A percentile compares a stretch with the other conserved stretches of the same genome.
phyloP scores from a whole-genome alignment of 2,113 vertebrate species.

The Natator depressus region DNA sequence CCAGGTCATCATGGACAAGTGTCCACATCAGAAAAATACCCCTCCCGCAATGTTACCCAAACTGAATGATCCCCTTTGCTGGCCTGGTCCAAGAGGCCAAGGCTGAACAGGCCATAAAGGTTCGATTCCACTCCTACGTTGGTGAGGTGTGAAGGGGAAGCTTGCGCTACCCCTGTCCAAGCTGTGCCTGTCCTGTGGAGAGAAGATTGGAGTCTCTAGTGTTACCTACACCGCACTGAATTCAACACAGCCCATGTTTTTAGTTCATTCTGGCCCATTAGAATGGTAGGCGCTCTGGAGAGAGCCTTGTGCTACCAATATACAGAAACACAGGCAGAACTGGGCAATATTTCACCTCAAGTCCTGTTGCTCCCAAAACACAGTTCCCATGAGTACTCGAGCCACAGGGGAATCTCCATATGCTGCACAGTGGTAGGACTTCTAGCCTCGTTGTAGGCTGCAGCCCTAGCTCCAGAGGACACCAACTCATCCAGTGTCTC shows the following conservation, averaged over 20 bases:
- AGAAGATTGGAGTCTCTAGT: not conserved
- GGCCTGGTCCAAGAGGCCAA: not conserved
- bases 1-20: not conserved
- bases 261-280: not conserved
- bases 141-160: accelerated
- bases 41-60: not conserved
- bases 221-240: not conserved
- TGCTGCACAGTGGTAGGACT: not conserved
- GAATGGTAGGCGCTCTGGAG: not conserved
- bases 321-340: not conserved
- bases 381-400: not conserved
- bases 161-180: not conserved
- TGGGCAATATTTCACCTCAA: not conserved
- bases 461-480: not conserved
- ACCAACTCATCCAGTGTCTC: not conserved
- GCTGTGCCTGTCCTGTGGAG: not conserved
- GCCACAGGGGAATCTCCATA: not conserved
- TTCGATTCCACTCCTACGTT: not conserved
- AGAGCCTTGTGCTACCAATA: not conserved
- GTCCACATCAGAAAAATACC: not conserved
- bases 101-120: not conserved
- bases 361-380: not conserved
- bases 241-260: not conserved
- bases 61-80: not conserved
- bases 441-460: not conserved